Evolutionary conservation across 2,888 invertebrate genomes (phyloP), one percentile per base, ranked within the genome.

Genomic region (Eupithecia dodoneata): DNA sequence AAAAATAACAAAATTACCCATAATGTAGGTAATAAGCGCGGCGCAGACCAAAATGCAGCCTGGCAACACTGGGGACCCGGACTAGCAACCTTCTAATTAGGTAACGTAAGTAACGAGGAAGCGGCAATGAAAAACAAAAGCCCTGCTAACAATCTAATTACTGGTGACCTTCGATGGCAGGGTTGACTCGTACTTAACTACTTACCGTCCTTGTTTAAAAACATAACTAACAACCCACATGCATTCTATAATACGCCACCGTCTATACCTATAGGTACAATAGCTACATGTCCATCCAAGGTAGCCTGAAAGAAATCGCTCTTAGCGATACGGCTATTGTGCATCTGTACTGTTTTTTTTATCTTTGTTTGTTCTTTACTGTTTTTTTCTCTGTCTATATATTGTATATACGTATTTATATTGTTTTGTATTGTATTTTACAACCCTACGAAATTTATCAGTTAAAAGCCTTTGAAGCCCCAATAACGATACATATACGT

Each of bases 141-240:
- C 86, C 88, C 85, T 86, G 84, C 85, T 84, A 87, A 88, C 91
- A 91, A 91, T 87, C 89, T 92, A 91, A 92, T 91, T 92, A 92
- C 89, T 86, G 82, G 82, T 90, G 89, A 92, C 91, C 92, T 91
- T 90, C 86, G 80, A 42, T 71, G 70, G 78, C 82, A 90, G 88
- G 91, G 88, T 78, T 92, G 85, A 78, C 76, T 44, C 69, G 69
- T 44, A 66, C 42, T 12, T 65, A 13, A 4, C 63, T 4, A 45
- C 18, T 59, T 30, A 30, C 30, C 30, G 30, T 55, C 49, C 7
- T 6, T 7, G 13, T 55, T n/a, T 55, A n/a, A 55, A n/a, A 55
- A 55, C n/a, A n/a, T 52, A 52, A 52, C 55, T n/a, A n/a, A n/a
- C 30, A 30, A 30, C 30, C 30, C 0, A 30, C 30, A 30, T 30